These are phyloP conservation scores for Callimorpha dominula DNA, from an alignment of 2,888 invertebrate species.

Conservation along the genomic window DNA sequence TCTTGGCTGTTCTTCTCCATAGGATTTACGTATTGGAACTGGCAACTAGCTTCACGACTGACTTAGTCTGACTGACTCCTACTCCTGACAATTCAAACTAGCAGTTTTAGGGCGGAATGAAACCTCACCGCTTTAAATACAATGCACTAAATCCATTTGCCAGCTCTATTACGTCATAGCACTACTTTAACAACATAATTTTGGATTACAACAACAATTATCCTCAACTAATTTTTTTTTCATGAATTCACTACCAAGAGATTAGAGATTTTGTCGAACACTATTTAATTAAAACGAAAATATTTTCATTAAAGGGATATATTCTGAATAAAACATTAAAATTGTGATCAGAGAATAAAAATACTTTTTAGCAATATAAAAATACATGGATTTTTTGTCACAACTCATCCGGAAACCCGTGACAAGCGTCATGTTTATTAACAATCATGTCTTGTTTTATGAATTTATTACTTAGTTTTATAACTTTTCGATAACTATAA, in stretches of 20 bases:
- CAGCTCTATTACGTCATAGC: background rate
- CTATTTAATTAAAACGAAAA: too few species aligned
- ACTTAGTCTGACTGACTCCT: too few species aligned
- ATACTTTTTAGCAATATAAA: background rate
- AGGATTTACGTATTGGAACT: too few species aligned
- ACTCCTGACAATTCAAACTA: too few species aligned
- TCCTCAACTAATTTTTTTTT: conserved; percentile 24
- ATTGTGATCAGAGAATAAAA: background rate
- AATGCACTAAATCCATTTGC: background rate
- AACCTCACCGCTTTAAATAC: background rate
- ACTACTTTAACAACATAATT: conserved; percentile 35
- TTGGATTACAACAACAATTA: conserved; percentile 33
- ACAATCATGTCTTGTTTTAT: background rate
- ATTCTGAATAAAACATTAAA: background rate
- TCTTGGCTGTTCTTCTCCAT: too few species aligned
- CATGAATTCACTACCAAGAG: conserved; percentile 7
- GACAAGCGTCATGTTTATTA: background rate
- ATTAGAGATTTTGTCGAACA: too few species aligned
- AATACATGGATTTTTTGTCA: background rate
- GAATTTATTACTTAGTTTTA: background rate
- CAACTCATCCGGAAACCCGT: background rate
- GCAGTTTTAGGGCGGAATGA: background rate
- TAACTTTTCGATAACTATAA: too few species aligned
- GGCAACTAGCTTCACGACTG: too few species aligned
- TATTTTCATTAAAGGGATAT: too few species aligned